A percentile compares a stretch with the other conserved stretches of the same genome.
Evolutionary conservation across 2,113 vertebrate genomes (phyloP).

Genomic region (Silurus asotus): DNA sequence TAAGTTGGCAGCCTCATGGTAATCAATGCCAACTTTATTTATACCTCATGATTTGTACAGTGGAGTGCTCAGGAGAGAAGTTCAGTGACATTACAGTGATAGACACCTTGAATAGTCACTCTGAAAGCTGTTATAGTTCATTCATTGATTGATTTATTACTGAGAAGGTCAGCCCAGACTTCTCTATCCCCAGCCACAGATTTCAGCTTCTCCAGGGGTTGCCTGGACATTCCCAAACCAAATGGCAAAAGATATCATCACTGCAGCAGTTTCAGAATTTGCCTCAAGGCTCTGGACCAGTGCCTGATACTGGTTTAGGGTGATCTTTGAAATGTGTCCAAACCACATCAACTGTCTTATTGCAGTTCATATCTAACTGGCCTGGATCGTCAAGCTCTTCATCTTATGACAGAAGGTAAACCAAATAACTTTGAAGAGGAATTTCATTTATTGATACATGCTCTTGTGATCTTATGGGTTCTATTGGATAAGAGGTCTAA

Average conservation of each 20-base stretch:
- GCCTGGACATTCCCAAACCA: neutral
- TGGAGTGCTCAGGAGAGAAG: neutral
- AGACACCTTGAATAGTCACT: neutral
- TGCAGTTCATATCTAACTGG: neutral
- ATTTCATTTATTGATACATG: neutral
- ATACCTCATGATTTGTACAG: neutral
- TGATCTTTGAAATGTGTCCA: neutral
- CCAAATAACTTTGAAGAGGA: neutral
- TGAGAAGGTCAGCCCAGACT: neutral
- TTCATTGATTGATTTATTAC: neutral
- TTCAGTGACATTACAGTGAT: neutral
- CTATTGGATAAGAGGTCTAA: neutral
- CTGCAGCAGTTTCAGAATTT: neutral
- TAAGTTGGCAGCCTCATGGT: neutral
- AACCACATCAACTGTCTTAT: neutral
- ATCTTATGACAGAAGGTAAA: neutral
- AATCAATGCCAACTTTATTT: neutral
- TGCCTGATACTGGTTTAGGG: neutral
- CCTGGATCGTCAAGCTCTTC: neutral
- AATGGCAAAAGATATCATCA: neutral
- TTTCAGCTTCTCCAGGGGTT: neutral
- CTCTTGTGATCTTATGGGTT: neutral
- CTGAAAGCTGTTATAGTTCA: neutral
- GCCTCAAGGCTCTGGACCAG: neutral
- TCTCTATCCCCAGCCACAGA: neutral